Evolutionary conservation across 2,797 vertebrate species (phyloP).

Genomic region (Adrianichthys oophorus): DNA sequence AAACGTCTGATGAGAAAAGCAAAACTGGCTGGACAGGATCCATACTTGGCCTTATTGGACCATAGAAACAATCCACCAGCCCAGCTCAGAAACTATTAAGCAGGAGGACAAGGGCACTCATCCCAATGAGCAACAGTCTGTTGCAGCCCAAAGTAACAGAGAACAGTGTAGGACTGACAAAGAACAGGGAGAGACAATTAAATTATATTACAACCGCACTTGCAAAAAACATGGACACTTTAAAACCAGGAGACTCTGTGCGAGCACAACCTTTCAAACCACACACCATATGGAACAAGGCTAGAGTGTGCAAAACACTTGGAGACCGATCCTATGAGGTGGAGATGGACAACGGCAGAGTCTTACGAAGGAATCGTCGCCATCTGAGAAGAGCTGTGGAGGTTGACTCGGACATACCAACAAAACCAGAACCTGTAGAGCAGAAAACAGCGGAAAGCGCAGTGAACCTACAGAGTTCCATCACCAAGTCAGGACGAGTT

Average conservation of each 20-base stretch:
- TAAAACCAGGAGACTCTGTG: neutral
- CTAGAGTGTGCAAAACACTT: neutral
- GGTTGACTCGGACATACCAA: too few species aligned
- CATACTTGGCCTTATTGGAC: neutral
- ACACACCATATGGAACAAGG: neutral
- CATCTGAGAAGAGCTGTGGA: neutral
- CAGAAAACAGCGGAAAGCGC: too few species aligned
- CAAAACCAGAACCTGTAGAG: too few species aligned
- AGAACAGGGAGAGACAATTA: neutral
- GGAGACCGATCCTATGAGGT: neutral
- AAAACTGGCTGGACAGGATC: neutral
- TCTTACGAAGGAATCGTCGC: neutral
- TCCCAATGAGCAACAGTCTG: too few species aligned
- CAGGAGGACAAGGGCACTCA: too few species aligned
- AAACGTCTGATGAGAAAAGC: neutral
- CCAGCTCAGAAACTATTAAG: too few species aligned
- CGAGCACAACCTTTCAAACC: neutral
- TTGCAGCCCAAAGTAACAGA: too few species aligned
- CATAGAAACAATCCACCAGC: neutral
- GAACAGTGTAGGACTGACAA: neutral
- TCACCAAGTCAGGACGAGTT: too few species aligned
- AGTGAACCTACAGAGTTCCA: too few species aligned
- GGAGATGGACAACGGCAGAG: neutral
- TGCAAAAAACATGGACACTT: neutral
- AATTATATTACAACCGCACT: conserved; percentile 2